Evolutionary conservation across 2,888 invertebrate genomes (phyloP), one percentile per base, ranked within the genome.

Genomic region (Pharmacophagus antenor): DNA sequence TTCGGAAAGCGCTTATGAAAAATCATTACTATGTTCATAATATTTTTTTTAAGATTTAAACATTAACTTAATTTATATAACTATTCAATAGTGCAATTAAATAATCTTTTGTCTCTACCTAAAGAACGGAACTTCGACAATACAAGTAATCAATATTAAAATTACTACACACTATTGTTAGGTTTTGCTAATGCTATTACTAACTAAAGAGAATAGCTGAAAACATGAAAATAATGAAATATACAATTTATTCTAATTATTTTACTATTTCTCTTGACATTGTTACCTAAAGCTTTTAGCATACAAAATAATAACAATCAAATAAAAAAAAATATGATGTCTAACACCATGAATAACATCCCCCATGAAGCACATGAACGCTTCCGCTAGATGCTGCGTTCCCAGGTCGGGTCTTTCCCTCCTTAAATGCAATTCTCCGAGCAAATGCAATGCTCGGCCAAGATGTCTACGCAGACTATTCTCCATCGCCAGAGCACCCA

Each of bases 311-410:
- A 37, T n/a, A n/a, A 37, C n/a, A 37, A n/a, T 3, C 37, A 1
- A 37, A n/a, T 37, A n/a, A n/a, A 37, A n/a, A n/a, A 37, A 37
- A 8, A 37, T n/a, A n/a, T n/a, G 10, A 37, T 15, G 0, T 6
- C 65, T 50, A 67, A 81, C 82, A 58, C 66, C 60, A 63, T 76
- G 71, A 69, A 78, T 83, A 22, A 67, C 70, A 46, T 76, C 75
- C 22, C 89, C 90, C 82, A 88, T 85, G 61, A 90, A 89, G 63
- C 88, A 89, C 46, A 74, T 67, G 56, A 90, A 90, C 0, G 91
- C 91, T 67, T 88, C 88, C 8, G 78, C 70, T 2, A 91, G 71
- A 63, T 88, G 85, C 46, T 85, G 84, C 0, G 90, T 88, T 53
- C 89, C 91, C 2, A 88, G 73, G 41, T 88, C 87, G 0, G 90